A percentile compares a stretch with the other conserved stretches of the same genome.
Evolutionary conservation across 1,140 invertebrate genomes (phyloP).

Genomic region (Lepidotrigona ventralis): DNA sequence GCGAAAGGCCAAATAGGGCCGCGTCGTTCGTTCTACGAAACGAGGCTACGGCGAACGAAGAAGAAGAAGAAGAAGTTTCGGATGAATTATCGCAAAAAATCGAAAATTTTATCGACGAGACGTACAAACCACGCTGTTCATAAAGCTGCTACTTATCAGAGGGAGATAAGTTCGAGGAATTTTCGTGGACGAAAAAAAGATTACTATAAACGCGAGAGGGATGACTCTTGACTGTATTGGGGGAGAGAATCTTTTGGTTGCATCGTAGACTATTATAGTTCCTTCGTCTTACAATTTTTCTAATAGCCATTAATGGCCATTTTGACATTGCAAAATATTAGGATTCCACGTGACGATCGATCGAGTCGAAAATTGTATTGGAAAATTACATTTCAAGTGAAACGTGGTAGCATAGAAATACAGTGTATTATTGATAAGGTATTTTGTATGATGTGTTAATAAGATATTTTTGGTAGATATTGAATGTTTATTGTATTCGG

Average conservation of each 20-base stretch:
- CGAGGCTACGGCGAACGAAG: conserved; percentile 1
- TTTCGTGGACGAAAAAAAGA: not conserved
- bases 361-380: too few relatives aligned
- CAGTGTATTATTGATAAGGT: too few relatives aligned
- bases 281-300: not conserved
- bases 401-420: too few relatives aligned
- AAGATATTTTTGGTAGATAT: too few relatives aligned
- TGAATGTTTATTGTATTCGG: too few relatives aligned
- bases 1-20: conserved; percentile 63
- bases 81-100: not conserved
- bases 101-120: not conserved
- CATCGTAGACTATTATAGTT: not conserved
- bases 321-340: too few relatives aligned
- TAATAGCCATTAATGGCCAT: too few relatives aligned
- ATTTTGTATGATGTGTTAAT: too few relatives aligned
- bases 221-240: not conserved
- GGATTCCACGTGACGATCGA: too few relatives aligned
- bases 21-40: conserved; percentile 26
- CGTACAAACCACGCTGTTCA: not conserved
- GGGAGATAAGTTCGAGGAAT: not conserved
- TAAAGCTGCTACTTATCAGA: not conserved
- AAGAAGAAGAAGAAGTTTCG: not conserved
- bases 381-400: too few relatives aligned
- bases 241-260: not conserved
- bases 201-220: not conserved